Percentiles rank a stretch among this genome's conserved stretches.
These are phyloP conservation scores for Hylyphantes graminicola DNA, from an alignment of 1,140 invertebrate species.

Conservation along the genomic window DNA sequence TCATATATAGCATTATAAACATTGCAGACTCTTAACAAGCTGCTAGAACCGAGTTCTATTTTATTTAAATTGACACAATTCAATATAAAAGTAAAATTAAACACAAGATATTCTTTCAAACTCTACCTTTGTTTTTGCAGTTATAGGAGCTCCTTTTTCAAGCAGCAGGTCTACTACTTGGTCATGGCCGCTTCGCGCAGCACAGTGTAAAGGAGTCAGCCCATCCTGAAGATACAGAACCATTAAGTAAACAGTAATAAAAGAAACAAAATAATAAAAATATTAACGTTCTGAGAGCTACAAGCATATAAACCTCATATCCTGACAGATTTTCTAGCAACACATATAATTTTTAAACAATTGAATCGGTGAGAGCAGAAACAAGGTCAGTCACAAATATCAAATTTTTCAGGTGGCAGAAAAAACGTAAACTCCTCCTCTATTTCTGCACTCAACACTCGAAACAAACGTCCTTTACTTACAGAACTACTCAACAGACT, in stretches of 20 bases:
- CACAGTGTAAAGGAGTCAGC: slow-evolving; percentile 84
- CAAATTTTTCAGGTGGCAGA: too few species aligned
- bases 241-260: background rate
- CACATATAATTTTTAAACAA: too few species aligned
- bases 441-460: too few species aligned
- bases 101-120: background rate
- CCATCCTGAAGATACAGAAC: slow-evolving; percentile 77
- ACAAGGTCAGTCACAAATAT: too few species aligned
- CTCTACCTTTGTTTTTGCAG: slow-evolving; percentile 95
- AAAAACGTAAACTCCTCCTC: too few species aligned
- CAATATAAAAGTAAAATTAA: background rate
- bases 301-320: too few species aligned
- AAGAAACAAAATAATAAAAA: background rate
- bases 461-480: too few species aligned
- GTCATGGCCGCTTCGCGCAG: slow-evolving; percentile 96
- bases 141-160: slow-evolving; percentile 93
- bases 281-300: too few species aligned
- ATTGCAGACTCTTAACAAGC: background rate
- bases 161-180: slow-evolving; percentile 95
- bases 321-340: too few species aligned
- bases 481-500: too few species aligned
- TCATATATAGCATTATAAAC: too few species aligned
- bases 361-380: too few species aligned
- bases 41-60: background rate
- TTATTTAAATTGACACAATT: background rate